Evolutionary conservation across 30 jellyfish, hydroid and myxozoan genomes (phyloP), one percentile per base, ranked within the genome.

Genomic region (Cassiopea andromeda): DNA sequence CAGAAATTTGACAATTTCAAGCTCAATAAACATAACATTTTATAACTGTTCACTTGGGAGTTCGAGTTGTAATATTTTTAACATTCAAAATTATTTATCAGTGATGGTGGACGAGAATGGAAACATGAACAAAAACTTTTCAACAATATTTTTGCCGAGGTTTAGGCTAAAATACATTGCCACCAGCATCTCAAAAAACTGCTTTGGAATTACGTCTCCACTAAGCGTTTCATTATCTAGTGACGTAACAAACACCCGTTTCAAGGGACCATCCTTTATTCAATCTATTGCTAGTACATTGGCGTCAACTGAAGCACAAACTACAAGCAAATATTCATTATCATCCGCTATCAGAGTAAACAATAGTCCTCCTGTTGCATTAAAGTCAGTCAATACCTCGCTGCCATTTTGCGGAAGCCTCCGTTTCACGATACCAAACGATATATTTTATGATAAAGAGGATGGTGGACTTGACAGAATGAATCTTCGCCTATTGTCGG

Each of bases 281-380:
- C 59, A 60, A 44, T 44, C 43, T 5, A 58, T 48, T 12, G 75
- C 86, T 47, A 49, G 70, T 19, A 12, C 18, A 10, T 45, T 18
- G 16, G 57, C 86, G 12, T 77, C 86, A 44, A 77, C 74, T 15
- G 45, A 15, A 9, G 44, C 46, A 15, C 79, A 4, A 6, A 9
- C 78, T 6, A 47, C 45, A 45, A 80, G n/a, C 48, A 44, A 43
- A 8, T 2, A 6, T 16, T 12, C 76, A 66, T 16, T 66, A 2
- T 70, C 91, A 14, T 69, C 91, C 2, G 80, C 18, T 64, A 79
- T 87, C 49, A 9, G 13, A 71, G 27, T 1, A 5, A 78, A 17
- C 43, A 90, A 90, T 50, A 44, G 86, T 2, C 90, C 97, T 27
- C 97, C 97, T 46, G 80, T 82, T 27, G 81, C 93, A 57, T 18